Base-by-base conservation (phyloP, 2,797 vertebrate genomes). In the Cirrhinus molitorella region DNA sequence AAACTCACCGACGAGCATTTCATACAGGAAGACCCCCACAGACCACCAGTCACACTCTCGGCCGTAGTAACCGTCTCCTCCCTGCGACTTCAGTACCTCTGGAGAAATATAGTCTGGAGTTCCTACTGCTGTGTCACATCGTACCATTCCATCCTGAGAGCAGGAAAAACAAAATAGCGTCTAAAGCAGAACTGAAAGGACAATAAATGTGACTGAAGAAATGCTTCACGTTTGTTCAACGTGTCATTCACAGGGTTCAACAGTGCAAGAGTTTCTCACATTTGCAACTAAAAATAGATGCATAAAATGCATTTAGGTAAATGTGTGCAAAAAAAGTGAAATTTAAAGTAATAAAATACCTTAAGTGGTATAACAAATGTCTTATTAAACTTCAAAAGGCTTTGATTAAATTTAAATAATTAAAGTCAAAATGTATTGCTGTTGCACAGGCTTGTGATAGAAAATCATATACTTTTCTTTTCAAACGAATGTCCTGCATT, bases 31-130 rank as follows among this genome's bases (percentile, higher is more conserved):
- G 75, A 99, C 98, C 55, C 98, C 98, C 87, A 99, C 98, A 19
- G 98, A 99, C 98, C 98, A 99, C 98, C 98, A 99, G 94, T 99
- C 98, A 80, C 98, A 99, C 93, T 99, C 98, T 91, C 97, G 91
- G 87, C 98, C 98, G 65, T 99, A 99, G 91, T 98, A 99, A 80
- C 98, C 98, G 83, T 99, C 98, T 81, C 98, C 98, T 85, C 98
- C 98, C 92, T 99, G 98, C 82, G 98, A 99, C 93, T 99, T 99
- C 88, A 99, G 88, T 88, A 99, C 98, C 96, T 99, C 98, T 3
- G 98, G 98, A 40, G 98, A 99, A 94, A 99, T 99, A 92, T 99
- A 99, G 92, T 99, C 98, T 47, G 98, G 98, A 81, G 98, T 99
- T 92, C 98, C 98, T 90, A 99, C 98, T 83, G 98, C 98, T 0